Conservation (phyloP, 2,888 invertebrate genomes). For the Xestia ashworthii region DNA sequence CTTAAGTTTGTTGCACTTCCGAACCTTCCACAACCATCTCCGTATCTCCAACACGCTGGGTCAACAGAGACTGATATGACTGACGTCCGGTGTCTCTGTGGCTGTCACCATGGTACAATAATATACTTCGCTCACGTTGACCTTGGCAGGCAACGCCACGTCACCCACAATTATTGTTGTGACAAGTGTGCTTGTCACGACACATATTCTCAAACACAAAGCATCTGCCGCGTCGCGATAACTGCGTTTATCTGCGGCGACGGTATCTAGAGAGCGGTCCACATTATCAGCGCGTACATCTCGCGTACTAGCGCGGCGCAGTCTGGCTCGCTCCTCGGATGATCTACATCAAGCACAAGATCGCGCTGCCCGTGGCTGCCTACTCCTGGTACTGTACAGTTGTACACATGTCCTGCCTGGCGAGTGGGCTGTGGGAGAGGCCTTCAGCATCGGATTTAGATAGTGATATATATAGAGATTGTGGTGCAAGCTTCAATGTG, state of each 20-base stretch:
- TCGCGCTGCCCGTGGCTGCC: constrained; percentile 76
- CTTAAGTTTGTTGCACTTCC: neutral
- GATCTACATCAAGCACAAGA: constrained; percentile 74
- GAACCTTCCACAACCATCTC: neutral
- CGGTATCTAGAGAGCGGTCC: constrained; percentile 41
- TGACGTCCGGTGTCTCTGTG: neutral
- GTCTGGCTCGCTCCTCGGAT: constrained; percentile 51
- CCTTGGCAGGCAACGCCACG: neutral
- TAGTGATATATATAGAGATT: constrained; percentile 45
- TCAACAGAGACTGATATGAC: neutral
- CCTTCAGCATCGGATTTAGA: neutral
- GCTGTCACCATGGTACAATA: too few relatives aligned
- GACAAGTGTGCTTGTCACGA: constrained; percentile 25
- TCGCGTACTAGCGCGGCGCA: constrained; percentile 26
- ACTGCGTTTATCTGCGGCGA: constrained; percentile 39
- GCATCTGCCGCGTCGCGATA: constrained; percentile 39
- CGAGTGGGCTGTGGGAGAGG: neutral
- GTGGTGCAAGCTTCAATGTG: constrained; percentile 30
- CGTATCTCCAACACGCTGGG: neutral
- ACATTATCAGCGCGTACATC: constrained; percentile 34
- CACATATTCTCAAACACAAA: constrained; percentile 11
- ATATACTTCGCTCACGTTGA: too few relatives aligned
- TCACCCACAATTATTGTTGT: constrained; percentile 3
- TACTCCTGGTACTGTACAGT: constrained; percentile 72
- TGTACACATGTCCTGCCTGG: neutral